Evolutionary conservation across 2,113 vertebrate species (phyloP), one percentile per base, ranked within the genome.

Genomic region (Channa argus): DNA sequence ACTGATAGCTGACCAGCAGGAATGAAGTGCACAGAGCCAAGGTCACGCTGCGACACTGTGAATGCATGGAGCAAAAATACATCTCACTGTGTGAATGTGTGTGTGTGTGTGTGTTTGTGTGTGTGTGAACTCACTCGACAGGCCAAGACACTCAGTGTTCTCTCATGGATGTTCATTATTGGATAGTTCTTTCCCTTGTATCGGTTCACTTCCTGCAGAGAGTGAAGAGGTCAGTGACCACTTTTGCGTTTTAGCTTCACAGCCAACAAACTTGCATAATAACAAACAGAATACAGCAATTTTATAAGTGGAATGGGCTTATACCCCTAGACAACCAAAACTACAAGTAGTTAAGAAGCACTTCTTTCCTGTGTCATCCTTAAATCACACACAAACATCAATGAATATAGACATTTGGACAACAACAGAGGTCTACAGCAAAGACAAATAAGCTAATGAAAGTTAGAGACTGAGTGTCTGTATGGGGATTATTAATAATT

Each of bases 181-280:
- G 98, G 98, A 63, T 99, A 99, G 91, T 99, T 99, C 94, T 99
- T 99, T 55, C 97, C 96, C 82, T 99, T 99, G 94, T 99, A 99
- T 34, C 94, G 96, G 86, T 99, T 99, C 50, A 99, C 98, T 88
- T 99, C 98, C 98, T 99, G 72, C 24, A 47, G 39, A 72, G 5
- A 74, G n/a, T 0, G 5, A 74, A 2, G 6, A 63, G 3, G 39
- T 63, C 9, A 44, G 6, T 45, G 9, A 62, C 2, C 12, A 15
- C 1, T 43, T 74, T 63, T 2, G 45, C 4, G 14, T 12, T 36
- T 65, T 11, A 2, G 6, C 3, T 44, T 33, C 59, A 24, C 2
- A 67, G 24, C 5, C n/a, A 13, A 63, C 2, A 39, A 0, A 5
- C 13, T n/a, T 70, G 8, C 43, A 39, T 13, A 10, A 24, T 24